Evolutionary conservation across 2,797 vertebrate species (phyloP).

Genomic region (Myiotriccus ornatus): DNA sequence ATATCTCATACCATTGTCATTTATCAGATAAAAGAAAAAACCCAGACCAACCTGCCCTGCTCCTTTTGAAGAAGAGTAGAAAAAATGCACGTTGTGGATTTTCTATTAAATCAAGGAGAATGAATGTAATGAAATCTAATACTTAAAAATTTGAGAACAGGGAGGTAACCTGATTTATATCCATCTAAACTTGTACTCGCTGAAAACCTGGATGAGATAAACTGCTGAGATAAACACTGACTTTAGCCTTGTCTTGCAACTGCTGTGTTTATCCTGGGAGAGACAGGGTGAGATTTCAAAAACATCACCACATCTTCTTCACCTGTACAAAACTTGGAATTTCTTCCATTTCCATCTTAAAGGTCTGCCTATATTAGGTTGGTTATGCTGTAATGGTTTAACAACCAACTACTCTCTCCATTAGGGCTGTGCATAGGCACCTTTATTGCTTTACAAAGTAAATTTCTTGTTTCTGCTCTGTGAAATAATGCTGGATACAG

Average conservation of each 20-base stretch:
- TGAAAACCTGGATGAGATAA: neutral
- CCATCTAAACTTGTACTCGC: neutral
- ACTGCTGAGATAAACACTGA: neutral
- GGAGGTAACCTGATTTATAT: neutral
- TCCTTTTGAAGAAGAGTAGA: neutral
- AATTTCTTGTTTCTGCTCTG: neutral
- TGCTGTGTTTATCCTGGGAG: neutral
- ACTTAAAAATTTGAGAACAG: neutral
- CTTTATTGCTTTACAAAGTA: neutral
- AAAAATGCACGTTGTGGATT: neutral
- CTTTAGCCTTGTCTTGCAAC: neutral
- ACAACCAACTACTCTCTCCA: neutral
- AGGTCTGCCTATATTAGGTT: neutral
- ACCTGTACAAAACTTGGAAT: neutral
- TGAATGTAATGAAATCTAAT: neutral
- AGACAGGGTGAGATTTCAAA: neutral
- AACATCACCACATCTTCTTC: neutral
- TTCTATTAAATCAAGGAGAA: neutral
- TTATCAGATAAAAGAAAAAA: neutral
- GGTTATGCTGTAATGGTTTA: neutral
- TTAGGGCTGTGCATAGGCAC: neutral
- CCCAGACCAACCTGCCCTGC: neutral
- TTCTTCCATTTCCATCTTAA: neutral
- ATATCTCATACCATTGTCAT: neutral
- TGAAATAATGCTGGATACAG: neutral